phyloP scores from a whole-genome alignment of 2,888 invertebrate genomes.

The Tigriopus californicus region DNA sequence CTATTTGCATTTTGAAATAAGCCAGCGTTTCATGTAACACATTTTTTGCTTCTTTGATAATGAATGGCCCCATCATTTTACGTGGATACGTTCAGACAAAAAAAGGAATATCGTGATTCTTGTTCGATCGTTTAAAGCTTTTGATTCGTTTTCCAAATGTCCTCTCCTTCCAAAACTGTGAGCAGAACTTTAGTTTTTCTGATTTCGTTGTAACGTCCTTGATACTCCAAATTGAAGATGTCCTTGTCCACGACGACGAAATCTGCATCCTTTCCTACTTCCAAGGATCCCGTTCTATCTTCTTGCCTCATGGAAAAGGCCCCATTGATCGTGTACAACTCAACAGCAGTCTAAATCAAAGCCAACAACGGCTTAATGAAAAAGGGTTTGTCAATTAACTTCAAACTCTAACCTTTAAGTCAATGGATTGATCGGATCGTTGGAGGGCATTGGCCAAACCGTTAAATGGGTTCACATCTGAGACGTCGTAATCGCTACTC shows the following conservation, averaged over 20 bases:
- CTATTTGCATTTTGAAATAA: no score
- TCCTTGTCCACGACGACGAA: background rate
- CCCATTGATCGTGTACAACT: conserved; percentile 4
- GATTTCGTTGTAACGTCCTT: background rate
- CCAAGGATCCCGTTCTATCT: background rate
- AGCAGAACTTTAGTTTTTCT: background rate
- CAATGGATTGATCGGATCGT: background rate
- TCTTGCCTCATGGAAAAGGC: background rate
- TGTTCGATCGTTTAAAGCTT: no score
- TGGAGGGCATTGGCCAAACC: background rate
- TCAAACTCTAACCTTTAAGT: background rate
- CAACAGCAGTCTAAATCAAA: background rate
- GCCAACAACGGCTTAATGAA: background rate
- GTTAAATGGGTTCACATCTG: background rate
- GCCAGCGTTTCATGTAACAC: no score
- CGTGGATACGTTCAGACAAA: no score
- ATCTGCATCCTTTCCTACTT: background rate
- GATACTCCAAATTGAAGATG: background rate
- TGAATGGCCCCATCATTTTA: no score
- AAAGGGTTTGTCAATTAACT: no score
- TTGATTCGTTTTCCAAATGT: background rate
- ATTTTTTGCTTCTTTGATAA: no score
- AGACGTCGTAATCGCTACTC: background rate
- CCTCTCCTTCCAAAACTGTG: background rate
- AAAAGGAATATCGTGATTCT: no score